phyloP scores from a whole-genome alignment of 2,113 vertebrate species.

The Microcebus murinus region DNA sequence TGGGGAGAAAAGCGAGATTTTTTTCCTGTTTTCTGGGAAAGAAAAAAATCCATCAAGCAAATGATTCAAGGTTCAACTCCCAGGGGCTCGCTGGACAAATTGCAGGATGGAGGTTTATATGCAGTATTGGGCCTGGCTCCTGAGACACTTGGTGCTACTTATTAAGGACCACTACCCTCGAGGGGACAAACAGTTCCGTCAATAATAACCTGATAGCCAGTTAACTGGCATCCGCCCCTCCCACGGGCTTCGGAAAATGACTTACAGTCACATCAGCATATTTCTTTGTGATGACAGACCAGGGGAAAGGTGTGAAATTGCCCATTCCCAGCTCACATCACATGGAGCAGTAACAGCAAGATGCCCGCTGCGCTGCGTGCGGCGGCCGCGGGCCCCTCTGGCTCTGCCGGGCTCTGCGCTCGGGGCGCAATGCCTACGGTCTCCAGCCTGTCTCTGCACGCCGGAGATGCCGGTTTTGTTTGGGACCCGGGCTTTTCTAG shows the following conservation, averaged over 20 bases:
- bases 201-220: background rate
- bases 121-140: background rate
- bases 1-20: constrained; percentile 28
- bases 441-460: background rate
- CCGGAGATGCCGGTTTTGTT: background rate
- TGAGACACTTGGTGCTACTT: background rate
- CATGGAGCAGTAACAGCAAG: background rate
- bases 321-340: background rate
- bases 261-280: background rate
- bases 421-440: accelerated
- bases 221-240: background rate
- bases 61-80: background rate
- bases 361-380: accelerated
- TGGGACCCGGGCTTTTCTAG: background rate
- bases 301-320: background rate
- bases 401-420: background rate
- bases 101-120: background rate
- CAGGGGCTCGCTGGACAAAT: background rate
- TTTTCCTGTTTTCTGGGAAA: constrained; percentile 40
- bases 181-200: background rate
- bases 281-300: background rate
- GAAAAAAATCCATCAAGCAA: constrained; percentile 5
- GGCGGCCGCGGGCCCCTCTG: background rate
- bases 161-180: background rate
- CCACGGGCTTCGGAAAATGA: background rate